Evolutionary conservation across 2,113 vertebrate genomes (phyloP), one percentile per base, ranked within the genome.

Genomic region (Nerophis lumbriciformis): DNA sequence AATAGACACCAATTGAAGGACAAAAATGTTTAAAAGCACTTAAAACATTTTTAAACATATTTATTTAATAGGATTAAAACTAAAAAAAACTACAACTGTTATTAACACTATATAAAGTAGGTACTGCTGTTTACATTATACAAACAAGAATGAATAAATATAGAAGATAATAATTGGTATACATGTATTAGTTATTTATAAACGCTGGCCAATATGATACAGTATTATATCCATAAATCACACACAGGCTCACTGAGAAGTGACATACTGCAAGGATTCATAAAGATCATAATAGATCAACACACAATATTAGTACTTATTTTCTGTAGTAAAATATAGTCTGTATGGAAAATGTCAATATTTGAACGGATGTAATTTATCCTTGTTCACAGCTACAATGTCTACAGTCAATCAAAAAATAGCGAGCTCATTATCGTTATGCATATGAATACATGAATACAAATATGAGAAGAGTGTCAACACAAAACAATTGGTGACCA

Each of bases 131-230:
- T 86, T 90, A 92, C 90, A 91, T 82, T 88, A 84, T 92, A 89
- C 79, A 91, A 91, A 89, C 89, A 90, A 90, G 81, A 91, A 87
- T 88, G 82, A 82, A 86, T 87, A 82, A 88, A 91, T 92, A 90
- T 86, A 91, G 91, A 91, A 89, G 87, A 83, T 88, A 83, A 90
- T 87, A 87, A 83, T 85, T 86, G 89, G 90, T 91, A 80, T 90
- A 89, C 89, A 91, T 80, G 87, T 37, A 89, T 28, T 28, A 28
- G 28, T 28, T 28, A 3, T 90, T 84, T 90, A 91, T 89, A 90
- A 88, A 88, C 85, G 84, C 83, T 85, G 84, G 74, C 79, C 75
- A 48, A 83, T 87, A 73, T 84, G 71, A 80, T 77, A 81, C 63
- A 82, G 60, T 48, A 73, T 75, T 83, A 63, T 79, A 74, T 77